Evolutionary conservation across 2,888 invertebrate species (phyloP).

Genomic region (Cephus nigrinus): DNA sequence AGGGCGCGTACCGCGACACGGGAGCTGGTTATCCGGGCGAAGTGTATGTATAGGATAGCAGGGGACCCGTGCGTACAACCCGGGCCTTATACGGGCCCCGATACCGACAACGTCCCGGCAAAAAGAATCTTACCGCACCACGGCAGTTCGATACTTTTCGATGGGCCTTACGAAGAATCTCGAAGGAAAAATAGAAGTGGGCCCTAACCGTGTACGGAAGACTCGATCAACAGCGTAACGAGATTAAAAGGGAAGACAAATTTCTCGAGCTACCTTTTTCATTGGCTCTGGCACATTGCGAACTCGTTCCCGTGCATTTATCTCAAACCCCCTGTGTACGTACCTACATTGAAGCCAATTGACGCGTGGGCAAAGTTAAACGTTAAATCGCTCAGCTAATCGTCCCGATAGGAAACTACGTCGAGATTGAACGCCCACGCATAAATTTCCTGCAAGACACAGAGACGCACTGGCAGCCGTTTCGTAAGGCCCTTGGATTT

Average conservation of each 20-base stretch:
- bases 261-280: not conserved
- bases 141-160: slow-evolving; percentile 3
- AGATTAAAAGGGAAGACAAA: not conserved
- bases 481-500: slow-evolving; percentile 1
- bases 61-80: slow-evolving; percentile 23
- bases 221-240: not conserved
- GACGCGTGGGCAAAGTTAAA: slow-evolving; percentile 53
- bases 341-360: slow-evolving; percentile 33
- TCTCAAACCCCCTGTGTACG: not conserved
- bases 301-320: slow-evolving; percentile 15
- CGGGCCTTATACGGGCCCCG: slow-evolving; percentile 47
- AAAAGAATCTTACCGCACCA: slow-evolving; percentile 30
- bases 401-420: slow-evolving; percentile 40
- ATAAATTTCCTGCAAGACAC: not conserved
- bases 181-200: not conserved
- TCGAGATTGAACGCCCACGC: slow-evolving; percentile 46
- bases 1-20: not conserved
- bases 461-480: not conserved
- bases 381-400: slow-evolving; percentile 49
- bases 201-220: not conserved
- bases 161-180: not conserved
- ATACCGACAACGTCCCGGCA: slow-evolving; percentile 26
- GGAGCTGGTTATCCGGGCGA: not conserved
- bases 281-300: not conserved
- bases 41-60: not conserved